Conservation (phyloP, 2,113 vertebrate species). For the Drymodes brunneopygia region DNA sequence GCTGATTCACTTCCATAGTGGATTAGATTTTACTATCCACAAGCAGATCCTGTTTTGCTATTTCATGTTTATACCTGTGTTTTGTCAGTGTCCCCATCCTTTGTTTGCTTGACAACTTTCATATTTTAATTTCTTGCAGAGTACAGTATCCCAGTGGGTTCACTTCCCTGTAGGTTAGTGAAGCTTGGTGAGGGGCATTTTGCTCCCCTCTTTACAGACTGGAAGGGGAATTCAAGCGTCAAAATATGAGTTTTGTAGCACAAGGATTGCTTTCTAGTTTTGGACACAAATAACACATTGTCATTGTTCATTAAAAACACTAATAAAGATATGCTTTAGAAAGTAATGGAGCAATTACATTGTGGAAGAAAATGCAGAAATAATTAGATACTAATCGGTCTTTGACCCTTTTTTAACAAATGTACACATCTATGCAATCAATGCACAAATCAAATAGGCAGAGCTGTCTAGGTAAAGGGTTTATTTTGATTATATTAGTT, state of each 20-base stretch:
- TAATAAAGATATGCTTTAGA: background rate
- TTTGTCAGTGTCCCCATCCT: background rate
- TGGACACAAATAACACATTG: background rate
- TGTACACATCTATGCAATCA: background rate
- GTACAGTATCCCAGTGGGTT: background rate
- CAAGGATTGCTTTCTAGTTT: background rate
- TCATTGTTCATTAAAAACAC: background rate
- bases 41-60: background rate
- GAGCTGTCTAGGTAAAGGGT: background rate
- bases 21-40: background rate
- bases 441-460: background rate
- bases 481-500: background rate
- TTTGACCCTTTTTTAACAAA: background rate
- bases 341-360: background rate
- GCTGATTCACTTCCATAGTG: background rate
- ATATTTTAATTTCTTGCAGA: background rate
- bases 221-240: background rate
- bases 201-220: background rate
- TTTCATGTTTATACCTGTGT: background rate
- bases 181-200: background rate
- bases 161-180: background rate
- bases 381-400: background rate
- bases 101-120: background rate
- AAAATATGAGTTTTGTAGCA: background rate
- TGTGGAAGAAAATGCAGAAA: background rate